Percentiles rank a stretch among this genome's conserved stretches.
Conservation (phyloP, 2,113 vertebrate species). For the Phalacrocorax aristotelis region DNA sequence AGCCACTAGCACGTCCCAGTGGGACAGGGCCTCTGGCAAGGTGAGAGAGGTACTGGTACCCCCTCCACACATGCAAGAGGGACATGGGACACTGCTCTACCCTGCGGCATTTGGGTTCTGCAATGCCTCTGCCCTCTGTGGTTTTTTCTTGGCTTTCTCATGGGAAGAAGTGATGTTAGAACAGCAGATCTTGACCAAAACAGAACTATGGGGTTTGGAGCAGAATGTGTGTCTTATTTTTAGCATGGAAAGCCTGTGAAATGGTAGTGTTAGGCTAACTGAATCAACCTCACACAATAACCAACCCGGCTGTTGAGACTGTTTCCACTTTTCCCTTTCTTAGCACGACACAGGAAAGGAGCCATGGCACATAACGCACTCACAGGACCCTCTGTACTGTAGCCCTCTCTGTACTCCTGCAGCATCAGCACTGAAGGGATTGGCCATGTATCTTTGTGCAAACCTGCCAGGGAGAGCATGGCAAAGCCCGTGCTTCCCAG, state of each 20-base stretch:
- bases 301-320: neutral
- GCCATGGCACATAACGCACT: fast-evolving
- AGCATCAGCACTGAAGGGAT: neutral
- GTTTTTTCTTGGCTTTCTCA: neutral
- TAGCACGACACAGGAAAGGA: fast-evolving
- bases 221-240: neutral
- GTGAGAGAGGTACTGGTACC: neutral
- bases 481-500: neutral
- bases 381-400: neutral
- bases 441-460: neutral
- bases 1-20: neutral
- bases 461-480: neutral
- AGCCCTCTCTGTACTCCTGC: fast-evolving
- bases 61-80: fast-evolving
- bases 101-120: fast-evolving
- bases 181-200: neutral
- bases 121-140: neutral
- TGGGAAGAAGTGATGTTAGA: neutral
- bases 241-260: neutral
- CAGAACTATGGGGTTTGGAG: neutral
- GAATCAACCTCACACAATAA: neutral
- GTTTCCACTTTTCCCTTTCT: neutral
- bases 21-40: neutral
- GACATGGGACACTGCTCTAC: fast-evolving
- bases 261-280: neutral